Evolutionary conservation across 2,797 vertebrate genomes (phyloP).

Genomic region (Acanthiza pusilla): DNA sequence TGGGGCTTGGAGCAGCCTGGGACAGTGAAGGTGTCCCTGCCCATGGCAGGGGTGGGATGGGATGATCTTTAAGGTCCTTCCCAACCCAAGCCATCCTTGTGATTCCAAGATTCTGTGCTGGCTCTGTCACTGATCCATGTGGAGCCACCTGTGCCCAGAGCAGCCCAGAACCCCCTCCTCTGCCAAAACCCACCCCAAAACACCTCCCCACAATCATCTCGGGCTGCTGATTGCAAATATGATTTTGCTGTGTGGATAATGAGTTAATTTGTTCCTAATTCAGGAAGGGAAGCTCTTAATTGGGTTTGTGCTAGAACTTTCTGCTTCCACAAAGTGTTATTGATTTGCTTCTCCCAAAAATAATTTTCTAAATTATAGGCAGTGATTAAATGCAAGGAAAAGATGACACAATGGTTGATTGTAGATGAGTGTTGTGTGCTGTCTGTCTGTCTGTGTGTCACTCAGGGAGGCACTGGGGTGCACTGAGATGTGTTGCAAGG

Average conservation of each 20-base stretch:
- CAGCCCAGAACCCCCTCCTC: background rate
- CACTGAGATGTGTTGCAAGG: background rate
- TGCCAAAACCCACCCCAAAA: background rate
- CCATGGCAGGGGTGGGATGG: background rate
- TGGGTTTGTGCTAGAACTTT: background rate
- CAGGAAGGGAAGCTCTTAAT: background rate
- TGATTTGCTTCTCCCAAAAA: background rate
- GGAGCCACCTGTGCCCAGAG: background rate
- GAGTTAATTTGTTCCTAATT: background rate
- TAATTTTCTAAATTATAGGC: background rate
- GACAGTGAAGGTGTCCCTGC: background rate
- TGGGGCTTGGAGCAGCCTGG: background rate
- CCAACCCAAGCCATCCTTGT: accelerated
- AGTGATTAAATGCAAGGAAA: background rate
- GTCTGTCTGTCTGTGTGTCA: background rate
- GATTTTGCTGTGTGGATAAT: background rate
- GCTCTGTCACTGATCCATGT: background rate
- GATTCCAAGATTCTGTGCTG: background rate
- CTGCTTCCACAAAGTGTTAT: background rate
- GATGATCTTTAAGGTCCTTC: accelerated
- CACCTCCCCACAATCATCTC: background rate
- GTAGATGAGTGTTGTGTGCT: background rate
- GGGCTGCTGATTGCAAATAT: background rate
- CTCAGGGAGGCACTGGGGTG: background rate
- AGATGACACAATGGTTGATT: too few relatives aligned